Evolutionary conservation across 2,113 vertebrate genomes (phyloP).

Genomic region (Morone saxatilis): DNA sequence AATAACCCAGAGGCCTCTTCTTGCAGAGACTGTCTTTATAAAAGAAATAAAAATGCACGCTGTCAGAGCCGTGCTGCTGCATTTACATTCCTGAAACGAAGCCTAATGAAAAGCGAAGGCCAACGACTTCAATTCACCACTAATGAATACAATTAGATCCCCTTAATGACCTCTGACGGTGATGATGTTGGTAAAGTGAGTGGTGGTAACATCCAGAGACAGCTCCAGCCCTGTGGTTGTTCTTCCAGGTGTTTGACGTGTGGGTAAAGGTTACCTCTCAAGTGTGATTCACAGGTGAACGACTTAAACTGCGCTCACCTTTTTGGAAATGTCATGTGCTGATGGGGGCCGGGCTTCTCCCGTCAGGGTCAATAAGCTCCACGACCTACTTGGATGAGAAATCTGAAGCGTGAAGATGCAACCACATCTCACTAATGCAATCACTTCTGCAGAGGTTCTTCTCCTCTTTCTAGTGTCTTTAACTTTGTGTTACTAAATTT

Average conservation of each 20-base stretch:
- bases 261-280: background rate
- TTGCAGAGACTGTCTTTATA: background rate
- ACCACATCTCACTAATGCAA: background rate
- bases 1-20: background rate
- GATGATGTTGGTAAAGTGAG: background rate
- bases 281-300: constrained; percentile 34
- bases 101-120: constrained; percentile 34
- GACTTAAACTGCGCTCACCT: background rate
- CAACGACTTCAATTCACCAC: constrained; percentile 12
- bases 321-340: background rate
- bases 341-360: background rate
- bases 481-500: background rate
- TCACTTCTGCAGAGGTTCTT: too few relatives aligned
- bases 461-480: background rate
- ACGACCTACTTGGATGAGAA: background rate
- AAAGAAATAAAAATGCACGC: background rate
- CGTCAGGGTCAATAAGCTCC: background rate
- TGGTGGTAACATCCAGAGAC: background rate
- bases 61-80: background rate
- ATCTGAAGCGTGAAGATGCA: background rate
- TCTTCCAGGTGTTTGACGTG: background rate
- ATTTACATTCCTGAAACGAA: background rate
- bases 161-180: constrained; percentile 28
- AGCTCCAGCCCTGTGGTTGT: background rate
- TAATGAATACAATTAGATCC: constrained; percentile 40